Base-by-base conservation (phyloP, 2,113 vertebrate genomes). In the Petrocephalus zakoni region DNA sequence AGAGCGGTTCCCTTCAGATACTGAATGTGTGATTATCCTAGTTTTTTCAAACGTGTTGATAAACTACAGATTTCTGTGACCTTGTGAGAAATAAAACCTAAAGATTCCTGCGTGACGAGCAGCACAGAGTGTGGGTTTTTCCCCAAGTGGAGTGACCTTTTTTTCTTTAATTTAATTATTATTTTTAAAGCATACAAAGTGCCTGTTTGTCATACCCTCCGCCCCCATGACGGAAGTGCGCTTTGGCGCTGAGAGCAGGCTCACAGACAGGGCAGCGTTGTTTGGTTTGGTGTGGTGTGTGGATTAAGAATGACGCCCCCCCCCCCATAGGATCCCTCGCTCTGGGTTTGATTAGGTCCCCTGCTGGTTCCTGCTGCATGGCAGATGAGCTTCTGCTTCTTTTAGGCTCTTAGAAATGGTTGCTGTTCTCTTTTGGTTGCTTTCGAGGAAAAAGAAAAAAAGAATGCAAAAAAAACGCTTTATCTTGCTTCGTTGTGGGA, bases 401-500 rank as follows among this genome's bases (percentile, higher is more conserved):
- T 93, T 92, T 93, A 92, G 19, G 91, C 92, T 94, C 90, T 89
- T 89, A 46, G 88, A 92, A 92, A 92, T 58, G 90, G 89, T 92
- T 52, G 82, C 91, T 91, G 87, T 93, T 90, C 90, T 93, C 89
- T 92, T 86, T 93, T 75, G 89, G 92, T 94, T 94, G 93, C 93
- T 93, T 94, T 93, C 42, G 92, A 92, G 91, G 90, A 29, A 92
- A 88, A 89, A 90, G 55, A 93, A 92, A 92, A 47, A 49, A 34
- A 81, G 83, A 52, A 78, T 29, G 47, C n/a, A 86, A 75, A 34
- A 58, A 86, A 93, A 22, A 46, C 87, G 92, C 93, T 95, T 90
- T 89, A 92, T 92, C 93, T 95, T 93, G 93, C 93, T 94, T 94
- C 93, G 92, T 95, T 95, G 94, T 96, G 94, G 94, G 93, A 93